Evolutionary conservation across 2,113 vertebrate genomes (phyloP).

Genomic region (Poicephalus meyeri): DNA sequence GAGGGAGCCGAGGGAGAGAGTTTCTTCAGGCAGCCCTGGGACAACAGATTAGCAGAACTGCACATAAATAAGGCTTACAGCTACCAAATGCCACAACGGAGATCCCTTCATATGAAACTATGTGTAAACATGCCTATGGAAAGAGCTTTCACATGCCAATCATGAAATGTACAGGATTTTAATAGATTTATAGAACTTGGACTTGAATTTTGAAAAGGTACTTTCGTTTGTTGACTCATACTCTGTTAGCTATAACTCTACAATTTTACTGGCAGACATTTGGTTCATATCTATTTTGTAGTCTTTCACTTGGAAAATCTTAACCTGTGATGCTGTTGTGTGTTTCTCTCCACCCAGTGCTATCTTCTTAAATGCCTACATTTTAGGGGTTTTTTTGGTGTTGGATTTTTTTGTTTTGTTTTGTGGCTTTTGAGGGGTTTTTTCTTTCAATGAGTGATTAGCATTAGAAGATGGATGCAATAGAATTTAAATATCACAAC

Average conservation of each 20-base stretch:
- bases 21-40: conserved; percentile 62
- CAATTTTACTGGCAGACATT: neutral
- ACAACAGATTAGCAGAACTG: conserved; percentile 69
- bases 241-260: neutral
- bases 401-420: neutral
- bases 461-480: neutral
- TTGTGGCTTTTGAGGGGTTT: fast-evolving
- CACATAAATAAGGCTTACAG: conserved; percentile 63
- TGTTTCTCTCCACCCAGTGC: neutral
- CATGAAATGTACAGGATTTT: neutral
- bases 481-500: conserved; percentile 20
- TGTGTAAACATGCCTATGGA: conserved; percentile 54
- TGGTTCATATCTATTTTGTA: neutral
- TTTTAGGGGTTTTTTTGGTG: neutral
- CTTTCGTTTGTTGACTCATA: neutral
- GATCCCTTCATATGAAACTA: conserved; percentile 35
- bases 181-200: neutral
- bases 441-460: neutral
- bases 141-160: conserved; percentile 24
- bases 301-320: neutral
- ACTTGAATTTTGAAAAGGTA: neutral
- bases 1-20: conserved; percentile 60
- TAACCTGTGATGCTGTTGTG: neutral
- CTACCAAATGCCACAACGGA: conserved; percentile 46
- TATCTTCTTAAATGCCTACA: neutral